Evolutionary conservation across 2,797 vertebrate genomes (phyloP).

Genomic region (Halcyon smyrnensis): DNA sequence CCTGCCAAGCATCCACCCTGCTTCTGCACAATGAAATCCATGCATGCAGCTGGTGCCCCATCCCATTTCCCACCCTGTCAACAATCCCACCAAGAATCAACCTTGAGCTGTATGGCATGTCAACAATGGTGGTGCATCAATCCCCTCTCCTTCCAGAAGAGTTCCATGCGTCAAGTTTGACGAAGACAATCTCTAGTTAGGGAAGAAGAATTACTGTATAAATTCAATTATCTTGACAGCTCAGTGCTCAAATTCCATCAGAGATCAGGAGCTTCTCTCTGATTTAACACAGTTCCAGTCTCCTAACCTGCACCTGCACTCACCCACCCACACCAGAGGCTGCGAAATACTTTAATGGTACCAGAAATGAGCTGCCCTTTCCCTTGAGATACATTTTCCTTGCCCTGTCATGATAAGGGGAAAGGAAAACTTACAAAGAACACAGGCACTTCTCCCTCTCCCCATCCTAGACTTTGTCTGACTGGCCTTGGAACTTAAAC

Average conservation of each 20-base stretch:
- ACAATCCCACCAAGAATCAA: accelerated
- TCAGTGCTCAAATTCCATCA: slow-evolving; percentile 33
- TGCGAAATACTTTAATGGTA: neutral
- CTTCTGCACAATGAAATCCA: neutral
- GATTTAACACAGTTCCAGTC: slow-evolving; percentile 44
- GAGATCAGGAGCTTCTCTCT: slow-evolving; percentile 19
- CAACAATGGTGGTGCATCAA: neutral
- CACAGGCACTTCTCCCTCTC: neutral
- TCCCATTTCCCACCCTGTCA: neutral
- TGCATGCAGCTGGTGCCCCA: neutral
- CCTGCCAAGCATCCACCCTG: neutral
- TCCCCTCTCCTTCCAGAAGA: neutral
- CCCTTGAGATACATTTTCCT: neutral
- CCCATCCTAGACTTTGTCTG: neutral
- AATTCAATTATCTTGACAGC: slow-evolving; percentile 55
- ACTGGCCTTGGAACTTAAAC: neutral
- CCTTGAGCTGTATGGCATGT: neutral
- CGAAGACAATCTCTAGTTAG: neutral
- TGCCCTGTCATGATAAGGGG: neutral
- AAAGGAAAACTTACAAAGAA: neutral
- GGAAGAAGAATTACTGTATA: slow-evolving; percentile 19
- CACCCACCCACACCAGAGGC: neutral
- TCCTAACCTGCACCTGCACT: slow-evolving; percentile 21
- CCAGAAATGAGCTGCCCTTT: neutral
- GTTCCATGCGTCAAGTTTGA: neutral